These are phyloP conservation scores for Lytechinus pictus DNA, from an alignment of 35 echinoderm and acorn worm genomes.

Conservation along the genomic window DNA sequence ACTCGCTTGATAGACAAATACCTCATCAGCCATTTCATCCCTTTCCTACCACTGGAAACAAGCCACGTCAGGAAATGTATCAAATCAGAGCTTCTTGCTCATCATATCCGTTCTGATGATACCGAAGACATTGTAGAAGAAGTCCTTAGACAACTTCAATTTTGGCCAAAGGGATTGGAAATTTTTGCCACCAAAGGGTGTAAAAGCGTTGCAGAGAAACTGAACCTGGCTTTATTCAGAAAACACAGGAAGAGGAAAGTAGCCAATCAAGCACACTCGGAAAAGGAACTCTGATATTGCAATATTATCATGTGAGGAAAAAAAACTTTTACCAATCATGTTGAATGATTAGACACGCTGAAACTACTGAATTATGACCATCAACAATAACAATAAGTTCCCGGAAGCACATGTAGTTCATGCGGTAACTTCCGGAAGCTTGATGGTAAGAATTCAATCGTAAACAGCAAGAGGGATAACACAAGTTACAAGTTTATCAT, in stretches of 20 bases:
- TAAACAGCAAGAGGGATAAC: too few relatives aligned
- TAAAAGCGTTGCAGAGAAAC: constrained; percentile 88
- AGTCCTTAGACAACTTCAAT: constrained; percentile 59
- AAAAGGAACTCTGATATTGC: not conserved
- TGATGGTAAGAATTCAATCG: too few relatives aligned
- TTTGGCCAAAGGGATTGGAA: constrained; percentile 38
- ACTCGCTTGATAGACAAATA: constrained; percentile 73
- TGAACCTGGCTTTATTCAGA: constrained; percentile 47
- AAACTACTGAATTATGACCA: too few relatives aligned
- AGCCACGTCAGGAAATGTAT: constrained; percentile 74
- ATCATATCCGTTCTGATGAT: not conserved
- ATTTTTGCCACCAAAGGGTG: constrained; percentile 86
- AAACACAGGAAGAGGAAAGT: not conserved
- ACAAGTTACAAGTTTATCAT: too few relatives aligned
- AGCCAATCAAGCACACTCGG: not conserved
- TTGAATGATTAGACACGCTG: too few relatives aligned
- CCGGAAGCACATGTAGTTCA: too few relatives aligned
- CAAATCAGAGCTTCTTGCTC: not conserved
- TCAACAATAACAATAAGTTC: too few relatives aligned
- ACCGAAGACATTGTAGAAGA: constrained; percentile 5
- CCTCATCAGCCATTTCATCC: constrained; percentile 81
- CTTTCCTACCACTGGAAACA: constrained; percentile 82
- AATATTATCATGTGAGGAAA: not conserved
- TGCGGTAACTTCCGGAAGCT: too few relatives aligned
- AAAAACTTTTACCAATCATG: too few relatives aligned